Conservation (phyloP, 2,113 vertebrate species). For the Chlamydotis undulata region DNA sequence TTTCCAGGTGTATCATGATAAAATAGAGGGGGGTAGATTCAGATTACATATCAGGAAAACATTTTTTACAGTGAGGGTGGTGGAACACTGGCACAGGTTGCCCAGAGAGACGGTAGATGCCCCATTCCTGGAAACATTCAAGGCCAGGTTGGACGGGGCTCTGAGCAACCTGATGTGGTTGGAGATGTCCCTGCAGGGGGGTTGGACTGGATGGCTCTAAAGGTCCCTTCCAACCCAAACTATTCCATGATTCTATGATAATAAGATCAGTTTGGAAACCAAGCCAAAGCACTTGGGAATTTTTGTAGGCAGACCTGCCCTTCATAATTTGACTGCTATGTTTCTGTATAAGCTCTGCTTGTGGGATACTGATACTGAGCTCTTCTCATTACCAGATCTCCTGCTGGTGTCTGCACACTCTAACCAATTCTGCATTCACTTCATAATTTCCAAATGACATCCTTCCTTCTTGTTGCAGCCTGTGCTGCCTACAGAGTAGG, state of each 20-base stretch:
- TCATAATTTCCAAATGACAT: background rate
- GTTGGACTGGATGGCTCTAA: too few species aligned
- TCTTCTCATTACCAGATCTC: background rate
- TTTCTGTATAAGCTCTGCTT: background rate
- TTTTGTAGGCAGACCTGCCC: background rate
- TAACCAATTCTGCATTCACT: background rate
- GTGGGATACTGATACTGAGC: background rate
- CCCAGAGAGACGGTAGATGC: too few species aligned
- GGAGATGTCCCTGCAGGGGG: too few species aligned
- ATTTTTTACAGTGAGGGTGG: too few species aligned
- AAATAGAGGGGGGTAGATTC: too few species aligned
- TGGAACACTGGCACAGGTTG: too few species aligned
- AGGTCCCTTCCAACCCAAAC: too few species aligned
- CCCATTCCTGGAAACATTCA: too few species aligned
- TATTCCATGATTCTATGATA: background rate
- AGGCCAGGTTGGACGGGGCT: too few species aligned
- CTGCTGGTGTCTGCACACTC: background rate
- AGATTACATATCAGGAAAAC: too few species aligned
- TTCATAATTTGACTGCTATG: background rate
- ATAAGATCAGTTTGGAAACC: background rate
- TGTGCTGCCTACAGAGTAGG: background rate
- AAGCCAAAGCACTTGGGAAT: background rate
- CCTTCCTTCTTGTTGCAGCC: background rate
- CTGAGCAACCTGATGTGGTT: too few species aligned
- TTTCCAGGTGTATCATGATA: background rate